Conservation (phyloP, 2,888 invertebrate genomes). For the Nomada fucata region DNA sequence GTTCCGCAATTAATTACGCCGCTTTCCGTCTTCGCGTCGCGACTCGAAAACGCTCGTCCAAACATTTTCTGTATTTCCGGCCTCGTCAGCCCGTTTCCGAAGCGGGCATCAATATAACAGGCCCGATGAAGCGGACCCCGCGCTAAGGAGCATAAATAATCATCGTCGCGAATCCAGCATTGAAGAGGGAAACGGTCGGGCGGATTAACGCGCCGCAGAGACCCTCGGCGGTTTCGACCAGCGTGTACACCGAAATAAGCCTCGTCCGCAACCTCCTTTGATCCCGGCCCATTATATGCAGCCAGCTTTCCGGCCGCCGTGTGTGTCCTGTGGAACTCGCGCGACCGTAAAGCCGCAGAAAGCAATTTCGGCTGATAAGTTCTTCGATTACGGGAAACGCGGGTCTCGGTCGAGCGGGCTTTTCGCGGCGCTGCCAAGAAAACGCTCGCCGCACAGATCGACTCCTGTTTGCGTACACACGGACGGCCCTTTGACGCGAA, state of each 20-base stretch:
- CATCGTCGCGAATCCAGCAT: slow-evolving; percentile 3
- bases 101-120: neutral
- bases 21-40: neutral
- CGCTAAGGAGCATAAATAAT: slow-evolving; percentile 21
- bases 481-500: neutral
- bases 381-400: slow-evolving; percentile 60
- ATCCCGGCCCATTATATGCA: slow-evolving; percentile 57
- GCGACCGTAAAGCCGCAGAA: slow-evolving; percentile 61
- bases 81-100: neutral
- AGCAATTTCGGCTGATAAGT: slow-evolving; percentile 69
- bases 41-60: neutral
- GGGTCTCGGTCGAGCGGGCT: neutral
- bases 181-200: neutral
- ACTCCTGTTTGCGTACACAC: neutral
- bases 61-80: neutral
- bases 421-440: slow-evolving; percentile 10
- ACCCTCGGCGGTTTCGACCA: slow-evolving; percentile 2
- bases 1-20: too few relatives aligned
- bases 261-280: slow-evolving; percentile 62
- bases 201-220: slow-evolving; percentile 3
- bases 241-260: slow-evolving; percentile 41
- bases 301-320: slow-evolving; percentile 35
- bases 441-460: neutral
- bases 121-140: neutral
- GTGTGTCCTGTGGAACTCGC: slow-evolving; percentile 33